Conservation (phyloP, 2,113 vertebrate species). For the Meles meles region DNA sequence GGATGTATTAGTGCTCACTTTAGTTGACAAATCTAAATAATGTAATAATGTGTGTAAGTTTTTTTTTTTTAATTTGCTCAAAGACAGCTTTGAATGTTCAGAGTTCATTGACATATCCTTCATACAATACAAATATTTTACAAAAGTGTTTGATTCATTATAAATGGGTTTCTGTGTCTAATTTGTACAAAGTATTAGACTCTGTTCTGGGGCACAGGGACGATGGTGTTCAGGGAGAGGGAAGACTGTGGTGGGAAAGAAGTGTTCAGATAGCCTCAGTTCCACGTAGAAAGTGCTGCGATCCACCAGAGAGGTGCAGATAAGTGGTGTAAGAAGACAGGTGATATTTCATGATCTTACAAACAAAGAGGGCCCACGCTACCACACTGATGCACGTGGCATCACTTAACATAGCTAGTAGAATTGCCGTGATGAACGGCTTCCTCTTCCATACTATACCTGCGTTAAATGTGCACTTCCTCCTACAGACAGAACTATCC, state of each 20-base stretch:
- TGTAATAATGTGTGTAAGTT: not conserved
- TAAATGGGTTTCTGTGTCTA: not conserved
- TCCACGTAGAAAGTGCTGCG: not conserved
- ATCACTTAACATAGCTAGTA: not conserved
- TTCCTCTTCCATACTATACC: not conserved
- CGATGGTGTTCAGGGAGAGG: not conserved
- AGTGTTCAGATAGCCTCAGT: not conserved
- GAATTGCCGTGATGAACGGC: not conserved
- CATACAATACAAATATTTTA: not conserved
- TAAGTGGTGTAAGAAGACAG: not conserved
- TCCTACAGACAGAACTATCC: not conserved
- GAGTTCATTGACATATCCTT: not conserved
- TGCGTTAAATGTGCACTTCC: not conserved
- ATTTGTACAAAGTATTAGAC: not conserved
- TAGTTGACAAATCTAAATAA: not conserved
- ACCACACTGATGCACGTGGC: not conserved
- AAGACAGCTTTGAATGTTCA: not conserved
- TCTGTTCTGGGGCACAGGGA: not conserved
- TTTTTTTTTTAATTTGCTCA: not conserved
- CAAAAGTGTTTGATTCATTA: not conserved
- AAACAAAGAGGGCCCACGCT: not conserved
- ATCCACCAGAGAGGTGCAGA: not conserved
- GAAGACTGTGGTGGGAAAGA: not conserved
- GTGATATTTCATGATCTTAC: not conserved
- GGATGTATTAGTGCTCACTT: not conserved